Evolutionary conservation across 2,888 invertebrate genomes (phyloP).

Genomic region (Limnephilus marmoratus): DNA sequence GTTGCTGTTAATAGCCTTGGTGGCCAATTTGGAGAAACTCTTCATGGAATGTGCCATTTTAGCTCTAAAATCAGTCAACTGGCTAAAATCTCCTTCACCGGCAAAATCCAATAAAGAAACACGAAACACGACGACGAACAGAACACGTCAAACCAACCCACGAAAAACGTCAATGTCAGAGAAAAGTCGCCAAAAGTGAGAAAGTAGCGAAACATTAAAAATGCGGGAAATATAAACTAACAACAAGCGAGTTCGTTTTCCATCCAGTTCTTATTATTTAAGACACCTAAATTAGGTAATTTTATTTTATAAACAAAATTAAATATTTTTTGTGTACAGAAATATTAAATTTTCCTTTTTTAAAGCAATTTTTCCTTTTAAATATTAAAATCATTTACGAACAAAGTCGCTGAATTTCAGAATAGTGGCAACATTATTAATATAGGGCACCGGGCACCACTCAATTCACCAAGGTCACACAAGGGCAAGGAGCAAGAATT

Average conservation of each 20-base stretch:
- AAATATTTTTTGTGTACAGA: neutral
- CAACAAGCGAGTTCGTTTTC: neutral
- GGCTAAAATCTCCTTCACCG: neutral
- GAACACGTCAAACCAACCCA: neutral
- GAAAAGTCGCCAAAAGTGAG: conserved; percentile 2
- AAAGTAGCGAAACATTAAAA: conserved; percentile 22
- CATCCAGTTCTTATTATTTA: neutral
- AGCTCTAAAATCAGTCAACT: neutral
- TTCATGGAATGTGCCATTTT: conserved; percentile 59
- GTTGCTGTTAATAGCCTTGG: conserved; percentile 45
- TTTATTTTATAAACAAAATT: neutral
- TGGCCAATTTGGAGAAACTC: conserved; percentile 53
- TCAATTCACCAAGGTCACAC: neutral
- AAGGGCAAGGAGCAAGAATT: neutral
- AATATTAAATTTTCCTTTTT: neutral
- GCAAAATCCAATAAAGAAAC: conserved; percentile 39
- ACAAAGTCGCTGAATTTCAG: neutral
- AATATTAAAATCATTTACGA: neutral
- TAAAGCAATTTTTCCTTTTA: neutral
- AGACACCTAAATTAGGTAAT: neutral
- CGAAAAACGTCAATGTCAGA: conserved; percentile 21
- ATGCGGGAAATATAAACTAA: neutral
- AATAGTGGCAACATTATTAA: neutral
- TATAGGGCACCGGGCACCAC: neutral
- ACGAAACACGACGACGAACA: neutral